Percentiles rank a stretch among this genome's conserved stretches.
Conservation (phyloP, 2,888 invertebrate genomes). For the Cantharis lateralis region DNA sequence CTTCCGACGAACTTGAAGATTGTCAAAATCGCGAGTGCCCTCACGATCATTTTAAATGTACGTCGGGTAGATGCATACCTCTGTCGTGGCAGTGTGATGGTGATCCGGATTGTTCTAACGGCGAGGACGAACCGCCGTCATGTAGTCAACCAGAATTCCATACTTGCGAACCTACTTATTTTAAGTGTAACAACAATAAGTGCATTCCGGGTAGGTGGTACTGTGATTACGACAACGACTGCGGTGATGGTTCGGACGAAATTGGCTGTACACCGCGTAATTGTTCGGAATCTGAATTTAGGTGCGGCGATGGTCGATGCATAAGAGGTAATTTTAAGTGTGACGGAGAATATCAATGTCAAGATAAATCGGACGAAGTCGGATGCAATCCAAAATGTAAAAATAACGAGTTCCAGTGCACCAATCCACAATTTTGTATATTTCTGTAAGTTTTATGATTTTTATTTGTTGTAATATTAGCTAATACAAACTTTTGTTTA, state of each 20-base stretch:
- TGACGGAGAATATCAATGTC: slow-evolving; percentile 72
- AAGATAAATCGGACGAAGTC: slow-evolving; percentile 70
- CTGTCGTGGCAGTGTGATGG: slow-evolving; percentile 79
- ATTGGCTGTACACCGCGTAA: slow-evolving; percentile 68
- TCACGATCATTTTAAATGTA: slow-evolving; percentile 60
- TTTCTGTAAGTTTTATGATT: slow-evolving; percentile 45
- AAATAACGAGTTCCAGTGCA: slow-evolving; percentile 66
- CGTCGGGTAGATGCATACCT: slow-evolving; percentile 77
- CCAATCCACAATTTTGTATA: slow-evolving; percentile 66
- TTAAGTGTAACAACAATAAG: slow-evolving; percentile 69
- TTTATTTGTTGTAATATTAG: background rate
- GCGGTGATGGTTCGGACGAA: slow-evolving; percentile 82
- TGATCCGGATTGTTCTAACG: slow-evolving; percentile 78
- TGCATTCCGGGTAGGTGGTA: slow-evolving; percentile 69
- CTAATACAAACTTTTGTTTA: slow-evolving; percentile 13
- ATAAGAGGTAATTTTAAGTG: slow-evolving; percentile 70
- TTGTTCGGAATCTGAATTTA: slow-evolving; percentile 76
- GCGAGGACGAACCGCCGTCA: slow-evolving; percentile 75
- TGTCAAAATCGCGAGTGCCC: slow-evolving; percentile 61
- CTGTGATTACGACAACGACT: slow-evolving; percentile 79
- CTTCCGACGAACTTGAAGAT: slow-evolving; percentile 61
- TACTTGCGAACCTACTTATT: slow-evolving; percentile 80
- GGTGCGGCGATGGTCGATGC: slow-evolving; percentile 66
- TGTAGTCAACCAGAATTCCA: slow-evolving; percentile 63
- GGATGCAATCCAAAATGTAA: slow-evolving; percentile 65